These are phyloP conservation scores for Amblyopsis hoosieri DNA, from an alignment of 2,797 vertebrate genomes.

Conservation along the genomic window DNA sequence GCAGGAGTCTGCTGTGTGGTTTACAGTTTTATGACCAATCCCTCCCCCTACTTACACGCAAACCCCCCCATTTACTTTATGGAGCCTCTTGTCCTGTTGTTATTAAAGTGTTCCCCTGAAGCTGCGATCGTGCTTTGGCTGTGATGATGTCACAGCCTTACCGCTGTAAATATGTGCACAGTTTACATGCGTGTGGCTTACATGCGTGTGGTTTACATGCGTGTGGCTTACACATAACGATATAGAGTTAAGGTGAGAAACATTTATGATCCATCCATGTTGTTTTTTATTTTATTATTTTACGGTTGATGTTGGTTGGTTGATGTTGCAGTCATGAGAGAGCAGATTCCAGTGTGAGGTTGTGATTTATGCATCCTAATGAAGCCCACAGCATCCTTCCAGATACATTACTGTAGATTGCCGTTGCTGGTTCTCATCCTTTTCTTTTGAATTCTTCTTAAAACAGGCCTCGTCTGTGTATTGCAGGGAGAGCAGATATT, in stretches of 20 bases:
- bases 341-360: background rate
- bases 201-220: no score
- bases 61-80: background rate
- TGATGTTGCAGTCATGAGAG: background rate
- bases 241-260: no score
- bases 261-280: no score
- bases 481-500: background rate
- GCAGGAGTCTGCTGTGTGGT: constrained; percentile 5
- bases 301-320: no score
- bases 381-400: background rate
- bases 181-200: background rate
- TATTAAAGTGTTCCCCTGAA: constrained; percentile 22
- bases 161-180: background rate
- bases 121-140: constrained; percentile 11
- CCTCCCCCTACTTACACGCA: no score
- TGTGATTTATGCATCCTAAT: background rate
- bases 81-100: constrained; percentile 30
- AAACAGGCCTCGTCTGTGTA: background rate
- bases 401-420: background rate
- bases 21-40: constrained; percentile 23
- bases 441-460: background rate
- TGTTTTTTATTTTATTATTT: no score
- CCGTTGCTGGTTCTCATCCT: background rate
- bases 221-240: constrained; percentile 1
- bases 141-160: constrained; percentile 21